Conservation (phyloP, 1,140 invertebrate species). For the Gonioctena quinquepunctata region DNA sequence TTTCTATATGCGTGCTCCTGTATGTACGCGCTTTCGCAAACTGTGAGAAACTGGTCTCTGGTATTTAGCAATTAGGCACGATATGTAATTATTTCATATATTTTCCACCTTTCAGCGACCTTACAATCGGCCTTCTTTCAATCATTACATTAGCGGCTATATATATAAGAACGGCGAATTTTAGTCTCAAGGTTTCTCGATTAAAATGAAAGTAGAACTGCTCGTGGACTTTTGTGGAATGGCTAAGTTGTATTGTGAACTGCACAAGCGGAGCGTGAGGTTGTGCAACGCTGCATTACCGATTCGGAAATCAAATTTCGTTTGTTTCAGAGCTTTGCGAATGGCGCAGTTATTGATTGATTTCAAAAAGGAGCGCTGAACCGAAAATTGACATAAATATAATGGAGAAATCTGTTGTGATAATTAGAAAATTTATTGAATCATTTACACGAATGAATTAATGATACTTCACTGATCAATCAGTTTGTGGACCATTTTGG, state of each 20-base stretch:
- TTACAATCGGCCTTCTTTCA: constrained; percentile 28
- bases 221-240: constrained; percentile 16
- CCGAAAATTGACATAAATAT: too few relatives aligned
- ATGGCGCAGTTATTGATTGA: too few relatives aligned
- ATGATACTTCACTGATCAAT: too few relatives aligned
- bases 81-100: constrained; percentile 30
- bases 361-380: too few relatives aligned
- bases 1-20: too few relatives aligned
- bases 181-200: constrained; percentile 32
- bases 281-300: not conserved
- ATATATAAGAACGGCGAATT: constrained; percentile 25
- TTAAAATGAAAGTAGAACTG: constrained; percentile 30
- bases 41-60: not conserved
- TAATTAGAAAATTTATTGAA: too few relatives aligned
- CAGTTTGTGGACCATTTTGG: too few relatives aligned
- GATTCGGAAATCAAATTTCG: not conserved
- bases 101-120: constrained; percentile 35
- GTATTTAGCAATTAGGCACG: constrained; percentile 17
- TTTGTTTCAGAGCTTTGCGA: not conserved
- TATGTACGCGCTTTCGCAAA: not conserved
- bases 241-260: constrained; percentile 2
- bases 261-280: not conserved
- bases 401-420: too few relatives aligned
- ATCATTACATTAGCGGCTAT: constrained; percentile 22
- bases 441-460: too few relatives aligned